A percentile compares a stretch with the other conserved stretches of the same genome.
Conservation (phyloP, 1,140 invertebrate genomes). For the Drosophila jambulina region DNA sequence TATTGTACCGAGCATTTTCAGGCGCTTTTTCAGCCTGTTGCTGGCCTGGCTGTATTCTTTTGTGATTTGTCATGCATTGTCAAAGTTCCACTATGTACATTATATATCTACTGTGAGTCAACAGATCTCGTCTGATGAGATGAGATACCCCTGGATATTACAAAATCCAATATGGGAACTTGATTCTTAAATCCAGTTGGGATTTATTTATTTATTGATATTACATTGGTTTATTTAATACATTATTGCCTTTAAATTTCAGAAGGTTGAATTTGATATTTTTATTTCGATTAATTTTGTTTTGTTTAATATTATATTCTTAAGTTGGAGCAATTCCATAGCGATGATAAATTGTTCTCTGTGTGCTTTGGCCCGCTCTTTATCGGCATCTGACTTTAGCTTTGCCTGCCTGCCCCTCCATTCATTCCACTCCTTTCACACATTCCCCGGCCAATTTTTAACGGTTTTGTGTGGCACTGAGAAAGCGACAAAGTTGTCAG, state of each 20-base stretch:
- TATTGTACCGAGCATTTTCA: constrained; percentile 57
- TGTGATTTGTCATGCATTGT: constrained; percentile 47
- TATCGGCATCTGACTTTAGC: not conserved
- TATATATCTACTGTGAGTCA: constrained; percentile 6
- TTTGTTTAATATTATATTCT: not conserved
- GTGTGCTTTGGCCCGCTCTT: constrained; percentile 1
- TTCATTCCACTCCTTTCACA: constrained; percentile 27
- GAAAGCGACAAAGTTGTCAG: constrained; percentile 54
- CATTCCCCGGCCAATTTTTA: constrained; percentile 67
- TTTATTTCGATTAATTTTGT: not conserved
- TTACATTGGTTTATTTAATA: not conserved
- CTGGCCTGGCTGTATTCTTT: constrained; percentile 36
- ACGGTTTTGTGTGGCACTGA: constrained; percentile 68
- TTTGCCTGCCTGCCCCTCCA: not conserved
- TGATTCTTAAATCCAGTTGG: no score
- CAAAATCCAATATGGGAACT: not conserved
- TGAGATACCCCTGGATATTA: not conserved
- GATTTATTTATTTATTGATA: not conserved
- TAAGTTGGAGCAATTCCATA: not conserved
- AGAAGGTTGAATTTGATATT: not conserved
- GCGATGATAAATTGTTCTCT: not conserved
- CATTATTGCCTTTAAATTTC: not conserved
- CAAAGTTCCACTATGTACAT: constrained; percentile 9
- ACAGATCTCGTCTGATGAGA: constrained; percentile 15
- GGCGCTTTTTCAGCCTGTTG: constrained; percentile 32